phyloP scores from a whole-genome alignment of 2,888 invertebrate species.

The Ischnus inquisitorius region DNA sequence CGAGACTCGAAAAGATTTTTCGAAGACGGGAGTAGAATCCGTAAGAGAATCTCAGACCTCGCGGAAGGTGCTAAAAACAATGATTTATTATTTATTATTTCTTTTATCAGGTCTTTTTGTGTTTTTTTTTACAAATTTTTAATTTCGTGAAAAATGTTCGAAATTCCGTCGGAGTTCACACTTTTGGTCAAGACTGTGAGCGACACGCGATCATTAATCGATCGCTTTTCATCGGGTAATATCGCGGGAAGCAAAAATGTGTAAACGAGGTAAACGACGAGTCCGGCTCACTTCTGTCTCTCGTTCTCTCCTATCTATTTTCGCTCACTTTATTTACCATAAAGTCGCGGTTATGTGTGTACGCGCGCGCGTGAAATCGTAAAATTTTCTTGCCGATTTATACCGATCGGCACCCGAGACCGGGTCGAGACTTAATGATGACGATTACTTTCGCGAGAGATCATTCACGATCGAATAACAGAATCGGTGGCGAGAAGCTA shows the following conservation, averaged over 20 bases:
- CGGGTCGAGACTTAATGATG: slow-evolving; percentile 59
- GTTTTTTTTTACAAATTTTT: too few species aligned
- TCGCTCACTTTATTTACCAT: slow-evolving; percentile 27
- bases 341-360: background rate
- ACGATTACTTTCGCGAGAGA: slow-evolving; percentile 59
- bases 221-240: slow-evolving; percentile 68
- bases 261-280: slow-evolving; percentile 54
- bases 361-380: slow-evolving; percentile 11
- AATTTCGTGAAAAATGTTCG: too few species aligned
- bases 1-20: too few species aligned
- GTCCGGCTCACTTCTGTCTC: background rate
- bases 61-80: too few species aligned
- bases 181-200: too few species aligned
- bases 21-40: too few species aligned
- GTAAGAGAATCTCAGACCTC: too few species aligned
- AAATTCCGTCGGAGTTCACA: too few species aligned
- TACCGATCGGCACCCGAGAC: slow-evolving; percentile 1
- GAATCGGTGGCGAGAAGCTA: slow-evolving; percentile 56
- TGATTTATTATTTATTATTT: too few species aligned
- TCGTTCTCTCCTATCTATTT: slow-evolving; percentile 34
- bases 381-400: slow-evolving; percentile 27
- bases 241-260: slow-evolving; percentile 55
- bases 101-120: too few species aligned
- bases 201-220: too few species aligned
- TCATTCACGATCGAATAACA: slow-evolving; percentile 36